Evolutionary conservation across 2,797 vertebrate genomes (phyloP).

Genomic region (Fratercula arctica): DNA sequence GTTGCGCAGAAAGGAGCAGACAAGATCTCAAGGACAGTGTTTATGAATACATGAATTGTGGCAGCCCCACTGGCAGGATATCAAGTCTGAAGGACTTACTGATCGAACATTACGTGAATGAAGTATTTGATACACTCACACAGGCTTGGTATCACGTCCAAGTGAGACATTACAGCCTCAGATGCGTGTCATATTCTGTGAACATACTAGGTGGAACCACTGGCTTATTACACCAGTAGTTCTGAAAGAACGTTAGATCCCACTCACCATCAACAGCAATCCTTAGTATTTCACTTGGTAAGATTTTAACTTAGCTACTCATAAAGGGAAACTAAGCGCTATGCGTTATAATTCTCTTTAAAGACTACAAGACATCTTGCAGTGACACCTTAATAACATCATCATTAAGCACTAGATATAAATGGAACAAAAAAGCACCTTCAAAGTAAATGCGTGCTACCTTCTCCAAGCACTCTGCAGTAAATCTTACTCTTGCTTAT

Average conservation of each 20-base stretch:
- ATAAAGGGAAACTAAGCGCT: background rate
- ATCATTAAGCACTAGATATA: background rate
- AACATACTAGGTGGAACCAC: background rate
- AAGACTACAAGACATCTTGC: background rate
- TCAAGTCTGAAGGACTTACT: conserved; percentile 61
- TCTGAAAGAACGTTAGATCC: background rate
- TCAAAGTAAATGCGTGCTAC: background rate
- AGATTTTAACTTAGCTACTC: background rate
- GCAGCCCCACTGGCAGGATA: conserved; percentile 53
- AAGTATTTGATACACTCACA: conserved; percentile 30
- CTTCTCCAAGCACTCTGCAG: background rate
- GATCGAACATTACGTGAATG: conserved; percentile 40
- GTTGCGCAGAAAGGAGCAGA: conserved; percentile 25
- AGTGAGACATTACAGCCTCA: background rate
- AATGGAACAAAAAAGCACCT: background rate
- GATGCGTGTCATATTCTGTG: background rate
- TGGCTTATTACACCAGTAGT: background rate
- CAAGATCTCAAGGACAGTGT: conserved; percentile 48
- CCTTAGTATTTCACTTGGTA: background rate
- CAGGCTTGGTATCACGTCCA: background rate
- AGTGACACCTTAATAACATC: background rate
- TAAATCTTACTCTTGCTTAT: background rate
- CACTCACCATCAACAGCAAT: background rate
- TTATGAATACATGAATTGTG: conserved; percentile 55
- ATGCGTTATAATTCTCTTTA: background rate